Evolutionary conservation across 2,888 invertebrate genomes (phyloP), one percentile per base, ranked within the genome.

Genomic region (Argyresthia albistria): DNA sequence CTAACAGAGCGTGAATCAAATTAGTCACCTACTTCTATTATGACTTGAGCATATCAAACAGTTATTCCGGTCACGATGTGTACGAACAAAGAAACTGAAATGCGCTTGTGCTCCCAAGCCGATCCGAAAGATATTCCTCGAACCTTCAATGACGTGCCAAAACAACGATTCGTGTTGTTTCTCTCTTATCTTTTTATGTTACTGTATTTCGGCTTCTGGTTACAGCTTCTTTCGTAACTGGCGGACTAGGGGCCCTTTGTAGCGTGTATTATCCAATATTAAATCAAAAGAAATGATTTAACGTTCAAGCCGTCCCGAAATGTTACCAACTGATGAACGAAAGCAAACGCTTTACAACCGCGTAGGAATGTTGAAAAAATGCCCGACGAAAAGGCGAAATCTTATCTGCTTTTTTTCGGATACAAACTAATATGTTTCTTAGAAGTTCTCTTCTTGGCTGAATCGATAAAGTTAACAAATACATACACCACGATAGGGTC

Each of bases 401-500:
- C 37, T 48, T 37, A 48, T 48, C 48, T 39, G 9, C 14, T 1
- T 48, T 36, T 35, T 47, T 48, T 37, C 0, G n/a, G 11, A 4
- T 25, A 35, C 16, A 7, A 35, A 16, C 15, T 46, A 46, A 11
- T 9, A 16, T 16, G 48, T 9, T 48, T 48, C 37, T 48, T 14
- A 37, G 48, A 48, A 48, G 14, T 54, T 63, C 59, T 63, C 60
- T 53, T 11, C 43, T 42, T 25, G 51, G 14, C 11, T 36, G 6
- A 8, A 36, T 53, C 43, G 61, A 62, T 64, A 64, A 60, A 58
- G 57, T 57, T 59, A 60, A 56, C 61, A 60, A 62, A 61, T 54
- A 61, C 37, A 45, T 36, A 15, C n/a, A 15, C 53, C 55, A 54
- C 58, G 55, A 52, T 11, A 11, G 39, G 7, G n/a, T 39, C 39